A percentile compares a stretch with the other conserved stretches of the same genome.
Conservation (phyloP, 2,113 vertebrate species). For the Sialia sialis region DNA sequence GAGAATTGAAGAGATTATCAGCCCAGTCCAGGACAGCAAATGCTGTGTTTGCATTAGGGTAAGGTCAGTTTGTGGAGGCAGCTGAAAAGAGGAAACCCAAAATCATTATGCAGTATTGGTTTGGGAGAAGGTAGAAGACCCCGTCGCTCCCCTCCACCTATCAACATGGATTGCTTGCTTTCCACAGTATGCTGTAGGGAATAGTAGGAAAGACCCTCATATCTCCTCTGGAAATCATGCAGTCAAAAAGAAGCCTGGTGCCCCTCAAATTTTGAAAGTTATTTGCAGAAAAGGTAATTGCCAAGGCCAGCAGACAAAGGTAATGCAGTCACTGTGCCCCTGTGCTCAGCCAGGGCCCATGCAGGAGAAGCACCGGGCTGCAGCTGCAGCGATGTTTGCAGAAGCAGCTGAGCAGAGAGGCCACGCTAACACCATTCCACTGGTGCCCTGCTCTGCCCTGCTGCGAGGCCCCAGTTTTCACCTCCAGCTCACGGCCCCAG, state of each 20-base stretch:
- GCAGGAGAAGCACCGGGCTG: background rate
- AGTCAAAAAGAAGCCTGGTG: background rate
- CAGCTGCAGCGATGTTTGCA: background rate
- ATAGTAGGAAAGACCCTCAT: background rate
- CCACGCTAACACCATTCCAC: accelerated
- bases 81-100: background rate
- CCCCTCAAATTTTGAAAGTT: background rate
- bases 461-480: conserved; percentile 9
- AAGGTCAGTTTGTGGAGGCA: background rate
- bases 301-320: background rate
- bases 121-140: background rate
- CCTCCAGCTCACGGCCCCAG: background rate
- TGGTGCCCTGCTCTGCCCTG: background rate
- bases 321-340: accelerated
- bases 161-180: background rate
- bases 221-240: background rate
- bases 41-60: background rate
- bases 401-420: accelerated
- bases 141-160: background rate
- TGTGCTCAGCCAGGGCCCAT: background rate
- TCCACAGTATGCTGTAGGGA: background rate
- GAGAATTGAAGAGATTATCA: background rate
- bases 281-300: background rate
- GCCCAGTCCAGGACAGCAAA: background rate
- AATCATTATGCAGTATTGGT: background rate